Base-by-base conservation (phyloP, 1,140 invertebrate genomes). In the Musca domestica region DNA sequence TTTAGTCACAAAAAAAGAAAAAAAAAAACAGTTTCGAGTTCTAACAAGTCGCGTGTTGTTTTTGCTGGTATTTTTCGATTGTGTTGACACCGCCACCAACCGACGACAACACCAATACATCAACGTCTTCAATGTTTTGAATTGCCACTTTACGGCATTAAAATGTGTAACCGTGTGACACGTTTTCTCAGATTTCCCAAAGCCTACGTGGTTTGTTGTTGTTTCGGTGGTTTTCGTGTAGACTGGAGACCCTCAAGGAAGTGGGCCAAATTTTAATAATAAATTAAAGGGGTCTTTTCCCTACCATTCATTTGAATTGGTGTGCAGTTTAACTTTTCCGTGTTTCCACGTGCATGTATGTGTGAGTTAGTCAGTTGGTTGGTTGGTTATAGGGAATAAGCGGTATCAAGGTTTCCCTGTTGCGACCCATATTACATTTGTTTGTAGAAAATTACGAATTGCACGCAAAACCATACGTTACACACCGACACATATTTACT, bases 341-440 rank as follows among this genome's bases (percentile, higher is more conserved):
- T 41, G 10, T 41, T 41, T 41, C 34, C 27, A 30, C 27, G 27
- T 30, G 27, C n/a, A 14, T 25, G 41, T 65, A 22, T 23, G 12
- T 23, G 34, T 46, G 30, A 15, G 9, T 20, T 34, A 1, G 41
- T 61, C 3, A 14, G 10, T n/a, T n/a, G n/a, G n/a, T 47, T 5
- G 14, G 17, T n/a, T 49, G 6, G 20, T 47, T 49, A 49, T 48
- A 25, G 47, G 64, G 48, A 65, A 65, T 30, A 65, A 19, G 34
- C 41, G 64, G 48, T 49, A 65, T 65, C 64, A 65, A 65, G 64
- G 64, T 51, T 65, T 51, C 41, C 64, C 17, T 15, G 64, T 51
- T 46, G 64, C 64, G 64, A 65, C 64, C 64, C 64, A 65, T 65
- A 49, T n/a, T n/a, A n/a, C n/a, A n/a, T 65, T 61, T 61, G 20